These are phyloP conservation scores for Pachliopta kotzebuea DNA, from an alignment of 2,888 invertebrate genomes.

Conservation along the genomic window DNA sequence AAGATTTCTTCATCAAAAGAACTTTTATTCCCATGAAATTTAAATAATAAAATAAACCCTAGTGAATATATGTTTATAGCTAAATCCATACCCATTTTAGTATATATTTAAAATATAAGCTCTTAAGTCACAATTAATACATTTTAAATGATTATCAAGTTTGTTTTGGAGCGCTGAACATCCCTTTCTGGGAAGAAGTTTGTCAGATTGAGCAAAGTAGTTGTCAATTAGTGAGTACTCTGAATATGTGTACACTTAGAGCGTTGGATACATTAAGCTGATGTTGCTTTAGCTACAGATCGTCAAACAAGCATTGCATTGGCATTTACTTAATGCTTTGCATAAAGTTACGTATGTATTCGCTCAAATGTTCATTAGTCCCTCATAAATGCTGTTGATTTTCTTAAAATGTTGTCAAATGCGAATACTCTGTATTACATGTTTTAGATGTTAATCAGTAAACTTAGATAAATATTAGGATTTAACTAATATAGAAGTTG, in stretches of 20 bases:
- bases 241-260: conserved; percentile 49
- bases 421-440: not conserved
- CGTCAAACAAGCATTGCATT: conserved; percentile 13
- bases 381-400: not conserved
- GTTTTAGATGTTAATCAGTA: no score
- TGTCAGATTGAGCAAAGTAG: conserved; percentile 58
- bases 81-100: no score
- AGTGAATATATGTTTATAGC: no score
- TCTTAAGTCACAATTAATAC: conserved; percentile 22
- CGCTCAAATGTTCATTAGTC: conserved; percentile 5
- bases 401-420: not conserved
- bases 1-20: no score
- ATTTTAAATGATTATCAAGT: conserved; percentile 45
- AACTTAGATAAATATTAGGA: no score
- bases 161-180: conserved; percentile 56
- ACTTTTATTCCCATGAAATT: no score
- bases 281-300: conserved; percentile 12
- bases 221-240: conserved; percentile 49
- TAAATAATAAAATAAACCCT: no score
- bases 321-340: not conserved
- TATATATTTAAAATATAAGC: not conserved
- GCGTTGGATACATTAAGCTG: conserved; percentile 35
- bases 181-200: conserved; percentile 63
- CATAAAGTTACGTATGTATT: conserved; percentile 1
- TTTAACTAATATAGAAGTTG: no score